A percentile compares a stretch with the other conserved stretches of the same genome.
Conservation (phyloP, 2,113 vertebrate species). For the Neodontobutis hainanensis region DNA sequence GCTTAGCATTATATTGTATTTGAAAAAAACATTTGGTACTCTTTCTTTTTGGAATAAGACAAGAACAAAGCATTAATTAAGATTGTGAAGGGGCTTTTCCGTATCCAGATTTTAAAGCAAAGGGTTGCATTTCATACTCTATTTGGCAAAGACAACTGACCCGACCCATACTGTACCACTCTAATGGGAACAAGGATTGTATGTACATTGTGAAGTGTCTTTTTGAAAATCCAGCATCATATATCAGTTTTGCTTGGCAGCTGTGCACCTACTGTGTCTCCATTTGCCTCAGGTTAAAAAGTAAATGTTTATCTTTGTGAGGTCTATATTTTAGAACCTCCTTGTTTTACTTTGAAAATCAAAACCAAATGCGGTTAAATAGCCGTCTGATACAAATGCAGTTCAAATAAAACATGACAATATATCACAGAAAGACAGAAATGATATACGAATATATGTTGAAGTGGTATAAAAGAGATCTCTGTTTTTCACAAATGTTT, state of each 20-base stretch:
- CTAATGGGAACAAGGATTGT: neutral
- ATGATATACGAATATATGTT: conserved; percentile 16
- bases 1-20: no score
- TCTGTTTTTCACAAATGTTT: conserved; percentile 8
- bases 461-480: neutral
- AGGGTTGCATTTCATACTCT: no score
- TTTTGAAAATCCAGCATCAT: neutral
- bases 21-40: no score
- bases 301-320: conserved; percentile 27
- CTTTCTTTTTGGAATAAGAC: no score
- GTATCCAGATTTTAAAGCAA: no score
- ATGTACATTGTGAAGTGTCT: neutral
- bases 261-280: neutral
- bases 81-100: no score
- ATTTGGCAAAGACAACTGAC: no score
- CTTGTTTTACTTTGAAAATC: neutral
- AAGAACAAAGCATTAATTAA: no score
- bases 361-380: conserved; percentile 25
- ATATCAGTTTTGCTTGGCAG: neutral
- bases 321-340: conserved; percentile 6
- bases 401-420: neutral
- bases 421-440: neutral
- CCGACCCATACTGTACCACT: no score
- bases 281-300: conserved; percentile 50
- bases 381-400: neutral